A percentile compares a stretch with the other conserved stretches of the same genome.
Conservation (phyloP, 2,113 vertebrate species). For the Microtus pennsylvanicus region DNA sequence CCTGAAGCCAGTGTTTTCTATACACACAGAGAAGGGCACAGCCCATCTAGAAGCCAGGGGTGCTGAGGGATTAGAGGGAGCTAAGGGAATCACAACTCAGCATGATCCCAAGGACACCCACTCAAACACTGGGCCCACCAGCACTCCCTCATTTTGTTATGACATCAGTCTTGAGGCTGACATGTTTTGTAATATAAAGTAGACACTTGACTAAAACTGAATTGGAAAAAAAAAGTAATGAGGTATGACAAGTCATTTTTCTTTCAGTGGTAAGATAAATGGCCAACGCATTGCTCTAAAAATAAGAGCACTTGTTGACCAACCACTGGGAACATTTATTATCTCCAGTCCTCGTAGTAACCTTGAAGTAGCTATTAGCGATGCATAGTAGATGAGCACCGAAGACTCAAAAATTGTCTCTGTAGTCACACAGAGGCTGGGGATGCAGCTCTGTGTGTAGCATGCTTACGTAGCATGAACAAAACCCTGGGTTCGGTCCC, state of each 20-base stretch:
- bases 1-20: not conserved
- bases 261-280: constrained; percentile 4
- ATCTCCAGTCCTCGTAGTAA: not conserved
- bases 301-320: constrained; percentile 20
- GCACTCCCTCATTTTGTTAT: not conserved
- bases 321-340: not conserved
- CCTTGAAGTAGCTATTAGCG: not conserved
- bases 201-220: not conserved
- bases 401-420: constrained; percentile 3
- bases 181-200: not conserved
- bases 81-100: not conserved
- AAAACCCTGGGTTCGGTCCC: not conserved
- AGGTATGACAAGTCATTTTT: constrained; percentile 42
- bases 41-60: not conserved
- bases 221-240: constrained; percentile 33
- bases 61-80: not conserved
- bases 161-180: not conserved
- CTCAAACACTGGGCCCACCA: not conserved
- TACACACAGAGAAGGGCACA: not conserved
- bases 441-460: not conserved
- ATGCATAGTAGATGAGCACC: not conserved
- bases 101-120: not conserved
- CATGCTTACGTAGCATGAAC: not conserved
- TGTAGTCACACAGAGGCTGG: not conserved
- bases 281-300: constrained; percentile 42